Conservation (phyloP, 2,888 invertebrate genomes). For the Troilus luridus region DNA sequence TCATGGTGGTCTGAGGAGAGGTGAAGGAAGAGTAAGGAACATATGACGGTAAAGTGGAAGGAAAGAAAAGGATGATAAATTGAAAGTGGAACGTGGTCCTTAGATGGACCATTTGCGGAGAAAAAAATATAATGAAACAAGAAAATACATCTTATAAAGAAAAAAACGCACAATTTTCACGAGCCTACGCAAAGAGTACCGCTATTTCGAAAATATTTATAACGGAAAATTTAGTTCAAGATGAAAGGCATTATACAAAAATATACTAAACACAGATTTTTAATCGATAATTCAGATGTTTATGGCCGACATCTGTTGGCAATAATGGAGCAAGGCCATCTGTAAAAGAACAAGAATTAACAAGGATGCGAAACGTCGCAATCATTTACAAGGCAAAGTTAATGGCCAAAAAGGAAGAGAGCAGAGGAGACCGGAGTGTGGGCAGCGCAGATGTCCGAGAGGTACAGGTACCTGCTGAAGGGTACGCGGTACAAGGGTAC, state of each 20-base stretch:
- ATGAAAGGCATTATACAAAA: background rate
- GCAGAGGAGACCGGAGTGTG: background rate
- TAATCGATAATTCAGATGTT: background rate
- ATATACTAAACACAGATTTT: background rate
- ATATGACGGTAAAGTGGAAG: too few relatives aligned
- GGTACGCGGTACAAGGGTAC: background rate
- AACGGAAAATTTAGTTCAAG: too few relatives aligned
- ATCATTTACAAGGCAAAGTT: background rate
- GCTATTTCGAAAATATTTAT: too few relatives aligned
- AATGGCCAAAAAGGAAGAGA: conserved; percentile 10
- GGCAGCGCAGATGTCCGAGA: background rate
- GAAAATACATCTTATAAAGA: too few relatives aligned
- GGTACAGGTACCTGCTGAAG: background rate
- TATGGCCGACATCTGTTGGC: conserved; percentile 14
- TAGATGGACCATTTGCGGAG: too few relatives aligned
- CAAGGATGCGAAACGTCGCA: background rate
- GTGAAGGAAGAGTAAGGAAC: too few relatives aligned
- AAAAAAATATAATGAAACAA: too few relatives aligned
- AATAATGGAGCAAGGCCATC: background rate
- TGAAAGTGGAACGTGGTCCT: too few relatives aligned
- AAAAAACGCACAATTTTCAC: too few relatives aligned
- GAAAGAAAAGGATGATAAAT: too few relatives aligned
- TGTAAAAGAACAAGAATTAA: background rate
- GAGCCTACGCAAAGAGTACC: too few relatives aligned
- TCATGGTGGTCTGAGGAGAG: too few relatives aligned